phyloP scores from a whole-genome alignment of 2,113 vertebrate genomes.

The Leptodactylus fuscus region DNA sequence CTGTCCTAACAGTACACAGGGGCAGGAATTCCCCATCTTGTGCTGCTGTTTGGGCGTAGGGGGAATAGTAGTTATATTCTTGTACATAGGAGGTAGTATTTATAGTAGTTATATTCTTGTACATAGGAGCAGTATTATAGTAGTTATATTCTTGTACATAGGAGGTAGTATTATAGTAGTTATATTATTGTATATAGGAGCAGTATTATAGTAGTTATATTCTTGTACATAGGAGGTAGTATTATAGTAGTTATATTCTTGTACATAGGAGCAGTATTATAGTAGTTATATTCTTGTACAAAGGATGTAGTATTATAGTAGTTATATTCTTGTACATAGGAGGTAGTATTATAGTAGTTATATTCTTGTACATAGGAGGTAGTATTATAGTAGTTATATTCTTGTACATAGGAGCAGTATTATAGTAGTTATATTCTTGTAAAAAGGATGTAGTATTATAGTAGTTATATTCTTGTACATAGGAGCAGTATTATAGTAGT shows the following conservation, averaged over 20 bases:
- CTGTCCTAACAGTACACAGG: no score
- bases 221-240: background rate
- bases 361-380: background rate
- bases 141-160: background rate
- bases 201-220: slow-evolving; percentile 1
- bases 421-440: slow-evolving; percentile 19
- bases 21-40: no score
- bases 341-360: background rate
- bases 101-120: background rate
- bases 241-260: slow-evolving; percentile 2
- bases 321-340: background rate
- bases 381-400: slow-evolving; percentile 16
- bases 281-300: background rate
- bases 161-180: background rate
- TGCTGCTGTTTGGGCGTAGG: no score
- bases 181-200: background rate
- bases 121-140: background rate
- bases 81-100: background rate
- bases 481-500: background rate
- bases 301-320: background rate
- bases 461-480: slow-evolving; percentile 8
- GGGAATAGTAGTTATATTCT: background rate
- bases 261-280: background rate
- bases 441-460: background rate
- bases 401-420: slow-evolving; percentile 1